Conservation (phyloP, 2,113 vertebrate species). For the Motacilla alba region DNA sequence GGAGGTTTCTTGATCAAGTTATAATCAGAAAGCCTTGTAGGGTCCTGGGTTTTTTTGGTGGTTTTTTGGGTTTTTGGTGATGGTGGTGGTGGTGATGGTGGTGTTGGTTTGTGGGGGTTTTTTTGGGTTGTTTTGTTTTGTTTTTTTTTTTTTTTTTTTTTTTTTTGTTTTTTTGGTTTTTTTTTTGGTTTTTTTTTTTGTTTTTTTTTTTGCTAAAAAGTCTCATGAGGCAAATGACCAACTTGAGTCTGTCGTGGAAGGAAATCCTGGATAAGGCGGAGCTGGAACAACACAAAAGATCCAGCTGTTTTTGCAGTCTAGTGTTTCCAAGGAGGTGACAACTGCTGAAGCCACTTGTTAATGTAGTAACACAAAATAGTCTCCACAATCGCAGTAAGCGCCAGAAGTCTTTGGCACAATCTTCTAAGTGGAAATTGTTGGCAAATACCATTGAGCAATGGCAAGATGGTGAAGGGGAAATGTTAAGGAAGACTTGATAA, state of each 20-base stretch:
- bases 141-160: too few species aligned
- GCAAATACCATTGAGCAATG: background rate
- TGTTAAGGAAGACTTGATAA: background rate
- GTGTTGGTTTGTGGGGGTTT: background rate
- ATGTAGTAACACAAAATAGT: background rate
- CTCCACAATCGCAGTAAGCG: background rate
- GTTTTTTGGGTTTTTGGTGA: background rate
- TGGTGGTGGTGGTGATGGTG: too few species aligned
- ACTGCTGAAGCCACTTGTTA: background rate
- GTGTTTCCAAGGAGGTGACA: background rate
- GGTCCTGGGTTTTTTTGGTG: background rate
- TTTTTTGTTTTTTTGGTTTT: background rate
- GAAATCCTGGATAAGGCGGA: background rate
- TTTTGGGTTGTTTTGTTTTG: too few species aligned
- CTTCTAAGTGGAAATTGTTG: background rate
- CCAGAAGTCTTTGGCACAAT: background rate
- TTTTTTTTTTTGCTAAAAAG: background rate
- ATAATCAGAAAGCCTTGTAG: background rate
- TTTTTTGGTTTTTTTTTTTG: background rate
- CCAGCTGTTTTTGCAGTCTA: background rate
- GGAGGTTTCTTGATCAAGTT: background rate
- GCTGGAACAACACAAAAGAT: background rate
- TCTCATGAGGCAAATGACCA: background rate
- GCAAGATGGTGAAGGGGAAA: background rate
- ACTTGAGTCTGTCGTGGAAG: background rate